These are phyloP conservation scores for Salvator merianae DNA, from an alignment of 2,113 vertebrate species.

Conservation along the genomic window DNA sequence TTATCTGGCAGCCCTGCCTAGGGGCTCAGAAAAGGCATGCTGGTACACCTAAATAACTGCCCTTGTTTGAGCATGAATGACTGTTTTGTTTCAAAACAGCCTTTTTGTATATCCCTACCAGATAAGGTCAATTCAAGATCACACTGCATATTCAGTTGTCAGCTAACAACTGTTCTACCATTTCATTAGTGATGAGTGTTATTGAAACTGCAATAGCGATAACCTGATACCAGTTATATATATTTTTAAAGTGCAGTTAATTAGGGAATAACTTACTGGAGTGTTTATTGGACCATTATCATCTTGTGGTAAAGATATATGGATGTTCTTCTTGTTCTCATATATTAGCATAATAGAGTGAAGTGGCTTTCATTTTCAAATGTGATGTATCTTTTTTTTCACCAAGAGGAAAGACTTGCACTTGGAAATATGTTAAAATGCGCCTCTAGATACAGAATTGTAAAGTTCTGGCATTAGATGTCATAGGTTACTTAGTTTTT, in stretches of 20 bases:
- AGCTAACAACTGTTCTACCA: too few relatives aligned
- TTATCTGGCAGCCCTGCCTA: too few relatives aligned
- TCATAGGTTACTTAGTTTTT: too few relatives aligned
- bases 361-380: not conserved
- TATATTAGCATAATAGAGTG: not conserved
- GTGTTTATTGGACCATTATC: not conserved
- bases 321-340: not conserved
- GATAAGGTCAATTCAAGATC: too few relatives aligned
- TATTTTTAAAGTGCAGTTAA: too few relatives aligned
- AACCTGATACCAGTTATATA: not conserved
- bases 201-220: not conserved
- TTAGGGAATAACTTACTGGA: not conserved
- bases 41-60: too few relatives aligned
- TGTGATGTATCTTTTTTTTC: not conserved
- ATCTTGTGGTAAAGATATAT: not conserved
- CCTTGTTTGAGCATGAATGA: too few relatives aligned
- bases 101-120: too few relatives aligned
- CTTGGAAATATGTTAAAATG: not conserved
- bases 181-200: too few relatives aligned
- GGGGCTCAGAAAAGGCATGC: too few relatives aligned
- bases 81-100: too few relatives aligned
- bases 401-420: not conserved
- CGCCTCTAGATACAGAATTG: not conserved
- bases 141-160: too few relatives aligned
- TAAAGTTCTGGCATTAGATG: not conserved